phyloP scores from a whole-genome alignment of 2,113 vertebrate genomes.

The Chrysochloris asiatica region DNA sequence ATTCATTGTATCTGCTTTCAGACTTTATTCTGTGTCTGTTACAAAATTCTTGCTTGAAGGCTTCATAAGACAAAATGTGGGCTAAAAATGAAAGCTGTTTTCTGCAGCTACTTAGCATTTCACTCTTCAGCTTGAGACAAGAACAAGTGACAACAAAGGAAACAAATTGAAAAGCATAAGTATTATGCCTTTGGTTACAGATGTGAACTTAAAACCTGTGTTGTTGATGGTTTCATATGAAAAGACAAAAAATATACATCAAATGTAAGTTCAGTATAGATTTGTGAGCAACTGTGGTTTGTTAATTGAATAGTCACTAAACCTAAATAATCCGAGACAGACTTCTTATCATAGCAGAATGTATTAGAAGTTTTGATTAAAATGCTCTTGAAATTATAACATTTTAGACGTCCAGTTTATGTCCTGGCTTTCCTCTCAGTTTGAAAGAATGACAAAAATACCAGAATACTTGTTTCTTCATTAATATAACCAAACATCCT shows the following conservation, averaged over 20 bases:
- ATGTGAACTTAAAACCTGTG: background rate
- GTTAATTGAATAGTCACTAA: background rate
- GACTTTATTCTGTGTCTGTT: background rate
- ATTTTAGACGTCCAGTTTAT: background rate
- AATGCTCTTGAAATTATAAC: background rate
- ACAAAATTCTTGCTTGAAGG: slow-evolving; percentile 1
- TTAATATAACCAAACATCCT: background rate
- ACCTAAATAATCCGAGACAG: slow-evolving; percentile 31
- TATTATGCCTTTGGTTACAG: background rate
- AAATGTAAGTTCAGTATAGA: background rate
- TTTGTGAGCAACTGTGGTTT: background rate
- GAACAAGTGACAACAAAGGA: background rate
- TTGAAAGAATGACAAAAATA: background rate
- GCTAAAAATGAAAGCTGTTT: background rate
- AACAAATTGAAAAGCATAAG: background rate
- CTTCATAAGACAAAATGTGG: background rate
- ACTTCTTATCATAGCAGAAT: background rate
- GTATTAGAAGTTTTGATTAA: background rate
- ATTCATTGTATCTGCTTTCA: too few species aligned
- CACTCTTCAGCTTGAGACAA: background rate
- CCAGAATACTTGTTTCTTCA: background rate
- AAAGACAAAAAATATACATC: background rate
- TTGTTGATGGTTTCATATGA: background rate
- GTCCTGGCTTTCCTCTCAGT: background rate
- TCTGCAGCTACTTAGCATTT: background rate